Conservation (phyloP, 2,888 invertebrate species). For the Drosophila mayaguana region DNA sequence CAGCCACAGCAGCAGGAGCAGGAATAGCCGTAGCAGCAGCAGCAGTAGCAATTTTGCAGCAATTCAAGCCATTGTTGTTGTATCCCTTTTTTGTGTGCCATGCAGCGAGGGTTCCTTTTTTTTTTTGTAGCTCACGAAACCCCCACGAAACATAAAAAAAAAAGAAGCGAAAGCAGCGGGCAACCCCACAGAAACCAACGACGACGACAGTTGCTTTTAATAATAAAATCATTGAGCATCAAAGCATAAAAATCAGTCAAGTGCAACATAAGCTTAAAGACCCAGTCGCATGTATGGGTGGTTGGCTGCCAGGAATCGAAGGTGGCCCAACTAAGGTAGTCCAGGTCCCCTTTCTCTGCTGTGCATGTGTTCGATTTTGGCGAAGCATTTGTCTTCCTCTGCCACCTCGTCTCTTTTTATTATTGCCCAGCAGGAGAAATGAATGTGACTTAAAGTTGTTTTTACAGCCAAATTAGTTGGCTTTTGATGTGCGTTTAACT, state of each 20-base stretch:
- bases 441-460: constrained; percentile 81
- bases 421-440: constrained; percentile 45
- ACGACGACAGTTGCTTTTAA: constrained; percentile 79
- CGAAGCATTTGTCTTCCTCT: constrained; percentile 20
- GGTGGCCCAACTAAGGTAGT: constrained; percentile 43
- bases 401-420: constrained; percentile 30
- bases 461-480: constrained; percentile 80
- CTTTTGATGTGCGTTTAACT: constrained; percentile 76
- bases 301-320: constrained; percentile 47
- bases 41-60: constrained; percentile 58
- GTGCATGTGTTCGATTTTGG: constrained; percentile 51
- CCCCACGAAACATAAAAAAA: constrained; percentile 18
- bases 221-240: constrained; percentile 85
- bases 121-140: constrained; percentile 40
- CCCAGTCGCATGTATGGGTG: constrained; percentile 58
- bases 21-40: too few species aligned
- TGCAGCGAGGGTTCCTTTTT: constrained; percentile 33
- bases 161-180: constrained; percentile 12
- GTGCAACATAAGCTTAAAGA: constrained; percentile 83
- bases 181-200: constrained; percentile 26
- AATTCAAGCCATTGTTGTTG: constrained; percentile 35
- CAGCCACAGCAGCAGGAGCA: constrained; percentile 13
- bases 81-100: constrained; percentile 29
- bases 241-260: constrained; percentile 85
- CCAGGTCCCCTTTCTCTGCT: not conserved